A percentile compares a stretch with the other conserved stretches of the same genome.
Conservation (phyloP, 2,113 vertebrate genomes). For the Notothenia rossii region DNA sequence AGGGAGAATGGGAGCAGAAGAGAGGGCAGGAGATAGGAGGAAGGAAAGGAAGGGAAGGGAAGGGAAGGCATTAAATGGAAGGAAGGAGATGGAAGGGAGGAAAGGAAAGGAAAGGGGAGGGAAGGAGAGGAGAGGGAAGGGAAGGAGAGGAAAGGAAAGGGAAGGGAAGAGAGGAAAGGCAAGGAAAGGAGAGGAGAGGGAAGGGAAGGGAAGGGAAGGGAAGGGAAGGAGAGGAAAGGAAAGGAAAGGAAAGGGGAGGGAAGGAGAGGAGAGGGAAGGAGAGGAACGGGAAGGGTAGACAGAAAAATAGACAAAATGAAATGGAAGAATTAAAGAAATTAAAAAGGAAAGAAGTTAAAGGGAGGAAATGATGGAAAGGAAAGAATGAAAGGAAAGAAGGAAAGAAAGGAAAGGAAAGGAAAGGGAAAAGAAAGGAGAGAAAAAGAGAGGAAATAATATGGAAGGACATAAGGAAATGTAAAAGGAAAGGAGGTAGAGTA, state of each 20-base stretch:
- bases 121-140: neutral
- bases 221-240: neutral
- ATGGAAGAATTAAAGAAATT: too few species aligned
- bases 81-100: neutral
- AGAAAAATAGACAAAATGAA: too few species aligned
- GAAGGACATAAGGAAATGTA: too few species aligned
- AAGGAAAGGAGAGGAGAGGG: neutral
- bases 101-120: too few species aligned
- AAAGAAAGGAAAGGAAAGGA: neutral
- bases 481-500: too few species aligned
- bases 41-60: neutral
- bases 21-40: constrained; percentile 7
- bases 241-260: neutral
- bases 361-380: neutral
- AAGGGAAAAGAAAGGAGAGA: neutral
- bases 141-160: neutral
- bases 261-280: too few species aligned
- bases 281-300: too few species aligned
- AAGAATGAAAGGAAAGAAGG: neutral
- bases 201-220: neutral
- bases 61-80: neutral
- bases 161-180: neutral
- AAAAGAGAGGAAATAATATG: too few species aligned
- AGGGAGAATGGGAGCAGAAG: constrained; percentile 18
- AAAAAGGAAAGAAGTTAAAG: too few species aligned